Evolutionary conservation across 2,888 invertebrate species (phyloP).

Genomic region (Nephrotoma flavescens): DNA sequence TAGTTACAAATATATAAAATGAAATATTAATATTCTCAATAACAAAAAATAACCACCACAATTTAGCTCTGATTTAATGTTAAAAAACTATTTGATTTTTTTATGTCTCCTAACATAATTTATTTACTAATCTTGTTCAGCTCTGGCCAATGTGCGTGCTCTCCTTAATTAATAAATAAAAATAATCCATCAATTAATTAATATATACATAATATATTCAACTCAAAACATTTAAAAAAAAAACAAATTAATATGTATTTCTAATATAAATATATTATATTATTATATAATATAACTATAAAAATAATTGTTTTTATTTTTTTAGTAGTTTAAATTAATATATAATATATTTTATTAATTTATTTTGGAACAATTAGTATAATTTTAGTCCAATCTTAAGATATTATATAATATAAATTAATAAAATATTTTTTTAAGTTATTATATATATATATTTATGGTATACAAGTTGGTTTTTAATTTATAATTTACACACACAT

Average conservation of each 20-base stretch:
- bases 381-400: not conserved
- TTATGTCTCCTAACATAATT: not conserved
- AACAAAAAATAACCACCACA: not conserved
- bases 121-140: not conserved
- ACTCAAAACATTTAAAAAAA: not conserved
- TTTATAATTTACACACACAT: not conserved
- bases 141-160: not conserved
- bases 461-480: not conserved
- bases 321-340: not conserved
- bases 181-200: not conserved
- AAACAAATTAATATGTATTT: not conserved
- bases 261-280: not conserved
- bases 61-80: not conserved
- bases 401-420: not conserved
- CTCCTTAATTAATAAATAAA: not conserved
- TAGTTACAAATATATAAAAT: not conserved
- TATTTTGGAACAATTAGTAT: not conserved
- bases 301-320: not conserved
- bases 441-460: not conserved
- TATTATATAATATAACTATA: not conserved
- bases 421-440: not conserved
- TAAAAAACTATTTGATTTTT: not conserved
- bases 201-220: not conserved
- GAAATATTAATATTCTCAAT: not conserved
- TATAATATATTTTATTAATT: not conserved